Base-by-base conservation (phyloP, 2,888 invertebrate species). In the Liopterus haemorrhoidalis region DNA sequence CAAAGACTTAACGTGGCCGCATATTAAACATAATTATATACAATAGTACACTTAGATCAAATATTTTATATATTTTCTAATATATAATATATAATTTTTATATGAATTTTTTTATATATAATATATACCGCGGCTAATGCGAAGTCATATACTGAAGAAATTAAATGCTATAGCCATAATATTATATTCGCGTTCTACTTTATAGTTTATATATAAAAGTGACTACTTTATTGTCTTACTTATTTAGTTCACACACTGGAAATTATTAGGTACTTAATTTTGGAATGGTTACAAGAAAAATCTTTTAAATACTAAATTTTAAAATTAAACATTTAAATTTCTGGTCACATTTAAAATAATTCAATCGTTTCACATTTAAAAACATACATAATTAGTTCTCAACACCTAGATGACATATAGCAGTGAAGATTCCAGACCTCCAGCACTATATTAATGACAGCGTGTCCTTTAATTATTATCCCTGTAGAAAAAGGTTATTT, bases 221-320 rank as follows among this genome's bases (percentile, higher is more conserved):
- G 66, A 63, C 67, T 68, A 68, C 62, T 67, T 42, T 68, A 68
- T 68, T 68, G 68, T 68, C 68, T n/a, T 66, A 68, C 66, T 64
- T 58, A 59, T 57, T 53, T 62, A 63, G 59, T 58, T 63, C 63
- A 59, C 65, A 65, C 62, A 64, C 62, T 63, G 65, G 66, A 65
- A 65, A 66, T 58, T 61, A 62, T 61, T 63, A 67, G 67, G 67
- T 68, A 68, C 67, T 57, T 59, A 67, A 66, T 67, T 36, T 68
- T 68, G 68, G 68, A 68, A 68, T 68, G 68, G 60, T 63, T 64
- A 55, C 51, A 53, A 44, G 32, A 47, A 47, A 42, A 28, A 24
- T 19, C 32, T 37, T 39, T 27, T 32, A 27, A 32, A 39, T 4
- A 14, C 15, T 19, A 28, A 28, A 5, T 28, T 12, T 19, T 52